These are phyloP conservation scores for Pipistrellus pygmaeus DNA, from an alignment of 2,797 vertebrate species.

Conservation along the genomic window DNA sequence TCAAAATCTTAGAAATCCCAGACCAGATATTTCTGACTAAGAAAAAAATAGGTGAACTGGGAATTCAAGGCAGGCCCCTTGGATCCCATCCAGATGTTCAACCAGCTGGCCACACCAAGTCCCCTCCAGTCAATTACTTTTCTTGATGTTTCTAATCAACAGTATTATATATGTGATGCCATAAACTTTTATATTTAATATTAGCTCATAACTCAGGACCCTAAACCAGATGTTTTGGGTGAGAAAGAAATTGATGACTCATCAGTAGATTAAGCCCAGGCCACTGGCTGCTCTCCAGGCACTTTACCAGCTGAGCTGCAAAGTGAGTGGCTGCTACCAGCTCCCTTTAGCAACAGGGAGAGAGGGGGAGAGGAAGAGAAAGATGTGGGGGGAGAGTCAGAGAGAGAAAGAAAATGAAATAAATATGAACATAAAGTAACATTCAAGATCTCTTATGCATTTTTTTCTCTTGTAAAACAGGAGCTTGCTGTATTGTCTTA, in stretches of 20 bases:
- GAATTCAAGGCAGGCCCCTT: constrained; percentile 85
- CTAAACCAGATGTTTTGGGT: constrained; percentile 90
- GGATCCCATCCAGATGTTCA: constrained; percentile 87
- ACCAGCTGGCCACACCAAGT: constrained; percentile 88
- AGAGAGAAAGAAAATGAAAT: neutral
- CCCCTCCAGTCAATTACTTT: constrained; percentile 89
- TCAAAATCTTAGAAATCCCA: constrained; percentile 78
- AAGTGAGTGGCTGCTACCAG: constrained; percentile 75
- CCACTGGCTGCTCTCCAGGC: constrained; percentile 84
- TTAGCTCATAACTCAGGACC: constrained; percentile 90
- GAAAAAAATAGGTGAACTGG: constrained; percentile 84
- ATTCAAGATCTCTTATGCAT: neutral
- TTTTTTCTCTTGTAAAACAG: neutral
- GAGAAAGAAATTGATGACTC: constrained; percentile 91
- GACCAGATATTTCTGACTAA: constrained; percentile 85
- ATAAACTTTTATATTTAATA: constrained; percentile 91
- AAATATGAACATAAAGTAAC: neutral
- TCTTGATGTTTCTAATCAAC: constrained; percentile 90
- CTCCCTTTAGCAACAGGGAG: neutral
- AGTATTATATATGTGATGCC: constrained; percentile 90
- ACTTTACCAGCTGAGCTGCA: constrained; percentile 85
- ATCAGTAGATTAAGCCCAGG: constrained; percentile 88
- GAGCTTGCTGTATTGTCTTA: neutral
- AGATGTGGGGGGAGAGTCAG: neutral
- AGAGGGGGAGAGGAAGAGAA: too few relatives aligned